Conservation (phyloP, 2,888 invertebrate species). For the Hylaea fasciaria region DNA sequence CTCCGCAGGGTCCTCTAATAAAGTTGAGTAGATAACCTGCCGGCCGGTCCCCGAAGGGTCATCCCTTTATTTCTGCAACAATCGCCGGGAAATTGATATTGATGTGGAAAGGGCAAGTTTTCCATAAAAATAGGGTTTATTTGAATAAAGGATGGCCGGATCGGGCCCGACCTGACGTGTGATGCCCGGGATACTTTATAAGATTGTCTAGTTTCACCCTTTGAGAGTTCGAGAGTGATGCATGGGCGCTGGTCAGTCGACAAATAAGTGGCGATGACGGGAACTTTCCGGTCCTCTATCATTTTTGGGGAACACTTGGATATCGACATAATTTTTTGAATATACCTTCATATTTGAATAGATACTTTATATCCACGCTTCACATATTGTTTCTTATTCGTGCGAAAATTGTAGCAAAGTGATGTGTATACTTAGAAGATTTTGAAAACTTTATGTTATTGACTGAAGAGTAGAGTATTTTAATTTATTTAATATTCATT, state of each 20-base stretch:
- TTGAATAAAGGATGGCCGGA: slow-evolving; percentile 83
- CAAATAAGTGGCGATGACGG: slow-evolving; percentile 56
- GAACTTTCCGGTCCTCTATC: slow-evolving; percentile 41
- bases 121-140: slow-evolving; percentile 86
- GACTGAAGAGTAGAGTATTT: too few species aligned
- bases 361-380: too few species aligned
- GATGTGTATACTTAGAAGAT: too few species aligned
- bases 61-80: slow-evolving; percentile 85
- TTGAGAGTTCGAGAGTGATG: slow-evolving; percentile 55
- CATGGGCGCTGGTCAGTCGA: slow-evolving; percentile 54
- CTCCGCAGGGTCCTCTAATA: slow-evolving; percentile 75
- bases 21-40: slow-evolving; percentile 77
- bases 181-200: slow-evolving; percentile 74
- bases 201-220: slow-evolving; percentile 68
- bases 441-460: too few species aligned
- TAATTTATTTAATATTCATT: too few species aligned
- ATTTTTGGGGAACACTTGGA: slow-evolving; percentile 19
- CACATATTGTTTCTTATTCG: too few species aligned
- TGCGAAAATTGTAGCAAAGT: too few species aligned
- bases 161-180: slow-evolving; percentile 71
- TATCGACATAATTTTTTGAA: slow-evolving; percentile 29
- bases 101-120: slow-evolving; percentile 84
- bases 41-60: slow-evolving; percentile 79
- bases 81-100: slow-evolving; percentile 85
- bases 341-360: neutral